Evolutionary conservation across 2,113 vertebrate genomes (phyloP), one percentile per base, ranked within the genome.

Genomic region (Podarcis cretensis): DNA sequence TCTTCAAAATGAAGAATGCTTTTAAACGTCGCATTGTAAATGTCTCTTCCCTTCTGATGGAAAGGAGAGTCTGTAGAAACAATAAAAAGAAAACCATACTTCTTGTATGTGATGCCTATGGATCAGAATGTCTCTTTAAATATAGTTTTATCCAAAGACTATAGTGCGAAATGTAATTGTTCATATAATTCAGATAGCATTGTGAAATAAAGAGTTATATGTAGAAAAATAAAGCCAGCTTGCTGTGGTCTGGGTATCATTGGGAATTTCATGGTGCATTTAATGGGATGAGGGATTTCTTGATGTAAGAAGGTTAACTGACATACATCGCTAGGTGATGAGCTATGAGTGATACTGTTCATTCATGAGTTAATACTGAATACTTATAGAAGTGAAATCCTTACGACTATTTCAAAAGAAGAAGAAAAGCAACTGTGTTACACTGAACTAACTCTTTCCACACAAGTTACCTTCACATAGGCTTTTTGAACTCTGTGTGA

Each of bases 21-120:
- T 90, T 89, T 91, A 69, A 89, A 86, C 93, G 74, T 83, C 91
- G 77, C 83, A 84, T 92, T 94, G 89, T 93, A 83, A 78, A 85
- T 93, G 90, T 89, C 80, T 37, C 4, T 91, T 96, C 65, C 95
- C 95, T 97, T 96, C 96, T 97, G 93, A 96, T 96, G 81, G 95
- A 96, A 96, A 97, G 95, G 89, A 96, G 95, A 91, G 95, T 86
- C 89, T 92, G 88, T 81, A 73, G 76, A 77, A 18, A 87, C 59
- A 1, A 4, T 93, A 63, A 75, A 16, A 93, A 87, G 73, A 90
- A 92, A 83, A 77, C 43, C 87, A 40, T 65, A 65, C 20, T 23
- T 90, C 86, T 93, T 85, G 5, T 12, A 0, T 91, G 83, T 93
- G 84, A 80, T 88, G 83, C 89, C 89, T 75, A 18, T 83, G 16